These are phyloP conservation scores for Synanthedon formicaeformis DNA, from an alignment of 2,888 invertebrate genomes.

Conservation along the genomic window DNA sequence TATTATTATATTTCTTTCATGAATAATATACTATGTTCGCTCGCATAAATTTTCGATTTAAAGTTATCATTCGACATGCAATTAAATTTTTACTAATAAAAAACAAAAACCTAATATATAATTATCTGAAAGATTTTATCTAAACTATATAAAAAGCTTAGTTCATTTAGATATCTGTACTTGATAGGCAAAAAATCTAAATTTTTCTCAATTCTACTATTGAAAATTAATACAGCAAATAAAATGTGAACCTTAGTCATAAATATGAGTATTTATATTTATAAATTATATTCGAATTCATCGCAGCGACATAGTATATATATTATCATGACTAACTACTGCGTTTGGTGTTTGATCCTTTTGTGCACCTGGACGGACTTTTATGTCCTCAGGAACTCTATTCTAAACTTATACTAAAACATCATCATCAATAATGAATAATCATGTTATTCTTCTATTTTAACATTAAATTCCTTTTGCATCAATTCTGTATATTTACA, in stretches of 20 bases:
- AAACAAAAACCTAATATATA: too few species aligned
- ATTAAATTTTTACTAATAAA: too few species aligned
- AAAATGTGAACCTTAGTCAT: too few species aligned
- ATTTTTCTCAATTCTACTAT: too few species aligned
- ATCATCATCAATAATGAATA: not conserved
- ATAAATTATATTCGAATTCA: slow-evolving; percentile 15
- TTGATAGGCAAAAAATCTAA: too few species aligned
- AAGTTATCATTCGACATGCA: too few species aligned
- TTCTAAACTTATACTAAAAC: slow-evolving; percentile 29
- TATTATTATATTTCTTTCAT: slow-evolving; percentile 25
- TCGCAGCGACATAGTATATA: slow-evolving; percentile 28
- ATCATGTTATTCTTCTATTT: slow-evolving; percentile 6
- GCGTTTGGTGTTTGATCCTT: slow-evolving; percentile 67
- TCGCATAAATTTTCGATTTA: too few species aligned
- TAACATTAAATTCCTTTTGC: slow-evolving; percentile 56
- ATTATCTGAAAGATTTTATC: too few species aligned
- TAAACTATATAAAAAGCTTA: too few species aligned
- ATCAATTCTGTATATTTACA: slow-evolving; percentile 38
- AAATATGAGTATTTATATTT: too few species aligned
- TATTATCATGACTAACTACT: slow-evolving; percentile 57
- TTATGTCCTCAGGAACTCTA: slow-evolving; percentile 60
- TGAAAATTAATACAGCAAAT: too few species aligned
- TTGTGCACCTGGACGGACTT: slow-evolving; percentile 59
- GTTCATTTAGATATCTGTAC: too few species aligned
- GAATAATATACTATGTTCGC: slow-evolving; percentile 7